A percentile compares a stretch with the other conserved stretches of the same genome.
phyloP scores from a whole-genome alignment of 2,113 vertebrate genomes.

The Hydrochoerus hydrochaeris region DNA sequence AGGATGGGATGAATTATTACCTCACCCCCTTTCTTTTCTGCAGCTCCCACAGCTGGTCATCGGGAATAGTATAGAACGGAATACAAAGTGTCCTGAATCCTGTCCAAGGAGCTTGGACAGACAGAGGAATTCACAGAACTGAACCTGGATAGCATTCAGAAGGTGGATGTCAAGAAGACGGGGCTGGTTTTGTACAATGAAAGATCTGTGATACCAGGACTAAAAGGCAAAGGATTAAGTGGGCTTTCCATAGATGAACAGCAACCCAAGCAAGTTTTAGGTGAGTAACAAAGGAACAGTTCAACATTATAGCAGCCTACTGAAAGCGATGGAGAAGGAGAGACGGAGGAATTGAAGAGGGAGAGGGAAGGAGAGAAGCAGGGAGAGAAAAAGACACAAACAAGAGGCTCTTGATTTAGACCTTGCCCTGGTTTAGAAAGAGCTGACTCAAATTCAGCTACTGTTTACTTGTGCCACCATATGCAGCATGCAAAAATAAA shows the following conservation, averaged over 20 bases:
- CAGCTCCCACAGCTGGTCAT: neutral
- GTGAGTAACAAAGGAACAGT: neutral
- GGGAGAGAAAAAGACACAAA: neutral
- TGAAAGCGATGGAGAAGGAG: neutral
- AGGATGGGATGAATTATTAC: neutral
- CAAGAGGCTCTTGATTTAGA: neutral
- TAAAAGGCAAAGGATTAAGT: neutral
- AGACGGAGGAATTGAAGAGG: neutral
- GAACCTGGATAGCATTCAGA: neutral
- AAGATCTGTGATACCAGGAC: neutral
- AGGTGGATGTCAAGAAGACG: neutral
- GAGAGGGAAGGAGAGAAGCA: neutral
- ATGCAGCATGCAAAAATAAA: neutral
- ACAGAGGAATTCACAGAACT: neutral
- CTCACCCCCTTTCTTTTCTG: neutral
- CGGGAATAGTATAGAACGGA: neutral
- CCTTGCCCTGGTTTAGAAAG: neutral
- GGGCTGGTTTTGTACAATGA: neutral
- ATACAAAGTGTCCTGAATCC: neutral
- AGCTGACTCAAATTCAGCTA: neutral
- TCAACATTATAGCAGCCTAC: neutral
- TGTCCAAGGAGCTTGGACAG: neutral
- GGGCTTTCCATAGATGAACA: neutral
- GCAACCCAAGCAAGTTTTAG: neutral
- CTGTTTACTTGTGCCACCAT: neutral